Base-by-base conservation (phyloP, 2,113 vertebrate genomes). In the Aphyosemion australe region DNA sequence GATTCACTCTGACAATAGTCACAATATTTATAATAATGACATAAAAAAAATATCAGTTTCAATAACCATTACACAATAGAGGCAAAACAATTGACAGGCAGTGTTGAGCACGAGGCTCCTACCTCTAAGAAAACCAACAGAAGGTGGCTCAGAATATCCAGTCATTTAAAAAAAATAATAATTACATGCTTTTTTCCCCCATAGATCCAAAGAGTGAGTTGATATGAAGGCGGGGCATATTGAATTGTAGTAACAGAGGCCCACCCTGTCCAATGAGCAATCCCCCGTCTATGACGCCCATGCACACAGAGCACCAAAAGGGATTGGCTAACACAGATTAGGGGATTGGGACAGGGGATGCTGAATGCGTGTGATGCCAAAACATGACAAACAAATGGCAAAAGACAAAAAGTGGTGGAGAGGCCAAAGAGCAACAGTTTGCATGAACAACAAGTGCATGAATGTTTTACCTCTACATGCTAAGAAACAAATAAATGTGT, bases 221-320 rank as follows among this genome's bases (percentile, higher is more conserved):
- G 69, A 85, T 79, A 76, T 83, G 80, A 86, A 89, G 86, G 82
- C 83, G 68, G 84, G 76, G 72, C 69, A 74, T 78, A 61, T 82
- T 72, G 56, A 76, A 52, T 66, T 64, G 67, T 57, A 60, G 31
- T 78, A 73, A 74, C 68, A 78, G 52, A 67, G 56, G 79, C 77
- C 77, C 80, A 79, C 74, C 76, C 82, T 79, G 79, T 85, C 80
- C 79, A 79, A 62, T 80, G 79, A 76, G 65, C 84, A 88, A 81
- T 65, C 84, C 89, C 89, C 81, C 63, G 79, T 70, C 84, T 90
- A 89, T 87, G 89, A 84, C 39, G 85, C 86, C 84, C 84, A 89
- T 82, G 85, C 90, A 90, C 89, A 91, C 90, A 89, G 87, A 90
- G 90, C 90, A 92, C 90, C 90, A 90, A 89, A 79, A 74, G 89